phyloP scores from a whole-genome alignment of 2,888 invertebrate genomes.

The Dugesia japonica region DNA sequence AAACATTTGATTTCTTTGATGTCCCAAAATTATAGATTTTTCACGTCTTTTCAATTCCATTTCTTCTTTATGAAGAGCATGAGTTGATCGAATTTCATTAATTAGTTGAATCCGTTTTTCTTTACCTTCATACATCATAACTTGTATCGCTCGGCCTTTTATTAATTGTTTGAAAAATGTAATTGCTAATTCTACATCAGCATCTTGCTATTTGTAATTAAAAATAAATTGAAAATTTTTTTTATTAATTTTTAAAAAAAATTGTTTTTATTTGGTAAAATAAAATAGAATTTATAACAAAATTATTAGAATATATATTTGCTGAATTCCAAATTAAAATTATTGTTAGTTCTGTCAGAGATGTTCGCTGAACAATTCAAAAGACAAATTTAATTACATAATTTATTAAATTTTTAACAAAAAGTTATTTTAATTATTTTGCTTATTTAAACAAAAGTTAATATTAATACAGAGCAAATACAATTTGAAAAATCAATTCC shows the following conservation, averaged over 20 bases:
- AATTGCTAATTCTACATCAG: conserved; percentile 52
- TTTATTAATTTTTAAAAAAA: neutral
- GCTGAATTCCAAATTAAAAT: too few relatives aligned
- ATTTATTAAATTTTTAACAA: too few relatives aligned
- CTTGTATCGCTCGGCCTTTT: conserved; percentile 60
- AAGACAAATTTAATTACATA: too few relatives aligned
- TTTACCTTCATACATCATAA: conserved; percentile 59
- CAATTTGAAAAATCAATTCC: too few relatives aligned
- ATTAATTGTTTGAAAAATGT: conserved; percentile 57
- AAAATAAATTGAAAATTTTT: conserved; percentile 20
- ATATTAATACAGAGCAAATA: too few relatives aligned
- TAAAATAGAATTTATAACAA: too few relatives aligned
- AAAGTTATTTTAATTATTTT: too few relatives aligned
- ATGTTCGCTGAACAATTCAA: too few relatives aligned
- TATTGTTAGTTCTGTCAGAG: too few relatives aligned
- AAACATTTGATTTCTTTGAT: conserved; percentile 43
- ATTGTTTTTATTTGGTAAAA: neutral
- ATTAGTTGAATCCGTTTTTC: conserved; percentile 59
- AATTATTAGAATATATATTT: too few relatives aligned
- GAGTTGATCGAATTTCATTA: conserved; percentile 56
- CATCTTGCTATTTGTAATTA: too few relatives aligned
- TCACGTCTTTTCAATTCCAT: conserved; percentile 43
- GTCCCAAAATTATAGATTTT: conserved; percentile 42
- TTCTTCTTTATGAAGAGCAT: conserved; percentile 55
- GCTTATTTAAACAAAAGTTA: too few relatives aligned